Conservation (phyloP, 2,113 vertebrate species). For the Anoplopoma fimbria region DNA sequence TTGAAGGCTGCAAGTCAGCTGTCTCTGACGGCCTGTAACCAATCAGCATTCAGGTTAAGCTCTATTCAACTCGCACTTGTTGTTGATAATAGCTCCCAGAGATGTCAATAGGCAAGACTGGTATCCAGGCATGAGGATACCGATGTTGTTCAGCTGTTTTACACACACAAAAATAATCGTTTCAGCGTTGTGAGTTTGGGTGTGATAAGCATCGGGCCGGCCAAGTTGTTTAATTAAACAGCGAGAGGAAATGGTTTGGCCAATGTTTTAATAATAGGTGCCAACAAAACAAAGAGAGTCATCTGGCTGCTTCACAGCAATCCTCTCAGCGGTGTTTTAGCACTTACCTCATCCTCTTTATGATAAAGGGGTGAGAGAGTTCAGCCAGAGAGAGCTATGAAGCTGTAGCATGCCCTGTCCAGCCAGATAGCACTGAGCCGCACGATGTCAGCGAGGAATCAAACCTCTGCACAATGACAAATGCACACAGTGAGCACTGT, state of each 20-base stretch:
- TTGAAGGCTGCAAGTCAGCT: constrained; percentile 48
- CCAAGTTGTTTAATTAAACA: constrained; percentile 56
- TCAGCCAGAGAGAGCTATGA: constrained; percentile 48
- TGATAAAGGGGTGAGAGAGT: constrained; percentile 47
- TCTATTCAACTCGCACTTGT: constrained; percentile 39
- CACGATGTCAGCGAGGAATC: constrained; percentile 71
- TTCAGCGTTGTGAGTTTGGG: constrained; percentile 5
- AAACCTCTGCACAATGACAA: constrained; percentile 75
- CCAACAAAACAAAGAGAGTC: constrained; percentile 56
- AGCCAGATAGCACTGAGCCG: constrained; percentile 35
- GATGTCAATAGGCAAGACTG: constrained; percentile 1
- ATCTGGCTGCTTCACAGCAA: constrained; percentile 39
- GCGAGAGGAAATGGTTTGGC: constrained; percentile 11
- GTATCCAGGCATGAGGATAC: too few relatives aligned
- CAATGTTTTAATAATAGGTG: constrained; percentile 53
- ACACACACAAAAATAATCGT: not conserved
- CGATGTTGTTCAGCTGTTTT: not conserved
- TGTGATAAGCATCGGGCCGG: not conserved
- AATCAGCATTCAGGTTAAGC: constrained; percentile 51
- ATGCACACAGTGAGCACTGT: constrained; percentile 58
- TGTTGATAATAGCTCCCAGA: constrained; percentile 62
- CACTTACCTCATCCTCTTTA: constrained; percentile 72
- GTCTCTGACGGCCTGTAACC: constrained; percentile 43
- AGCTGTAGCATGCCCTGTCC: constrained; percentile 52
- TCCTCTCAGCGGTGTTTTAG: constrained; percentile 57